Conservation (phyloP, 1,140 invertebrate species). For the Drosophila bocqueti region DNA sequence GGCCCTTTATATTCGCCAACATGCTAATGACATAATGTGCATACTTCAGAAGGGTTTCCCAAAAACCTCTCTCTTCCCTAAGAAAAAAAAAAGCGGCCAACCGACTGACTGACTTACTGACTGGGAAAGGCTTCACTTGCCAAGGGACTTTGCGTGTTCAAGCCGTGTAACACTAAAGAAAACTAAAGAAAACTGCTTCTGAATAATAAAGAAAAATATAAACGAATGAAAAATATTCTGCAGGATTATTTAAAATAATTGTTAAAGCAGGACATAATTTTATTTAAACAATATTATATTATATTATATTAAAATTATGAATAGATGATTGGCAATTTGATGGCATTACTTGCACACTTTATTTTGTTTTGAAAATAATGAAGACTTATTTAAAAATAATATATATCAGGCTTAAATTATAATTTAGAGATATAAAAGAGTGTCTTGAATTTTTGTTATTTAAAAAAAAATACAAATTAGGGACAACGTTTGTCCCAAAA, state of each 20-base stretch:
- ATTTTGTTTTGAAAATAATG: neutral
- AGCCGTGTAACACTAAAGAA: slow-evolving; percentile 39
- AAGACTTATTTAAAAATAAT: neutral
- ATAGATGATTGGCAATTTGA: neutral
- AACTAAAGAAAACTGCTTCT: slow-evolving; percentile 12
- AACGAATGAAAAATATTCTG: slow-evolving; percentile 11
- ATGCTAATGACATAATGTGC: slow-evolving; percentile 84
- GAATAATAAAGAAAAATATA: neutral
- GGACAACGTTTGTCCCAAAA: neutral
- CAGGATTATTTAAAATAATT: neutral
- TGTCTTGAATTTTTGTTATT: neutral
- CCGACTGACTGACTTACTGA: slow-evolving; percentile 45
- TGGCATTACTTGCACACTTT: neutral
- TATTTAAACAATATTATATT: neutral
- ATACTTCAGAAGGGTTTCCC: slow-evolving; percentile 70
- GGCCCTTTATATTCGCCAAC: slow-evolving; percentile 74
- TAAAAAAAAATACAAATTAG: neutral
- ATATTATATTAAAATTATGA: neutral
- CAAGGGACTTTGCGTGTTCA: slow-evolving; percentile 65
- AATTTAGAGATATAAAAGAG: too few species aligned
- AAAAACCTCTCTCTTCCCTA: slow-evolving; percentile 13
- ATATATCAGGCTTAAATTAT: neutral
- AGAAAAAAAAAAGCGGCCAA: slow-evolving; percentile 9
- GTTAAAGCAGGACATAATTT: neutral
- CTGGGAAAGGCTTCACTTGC: slow-evolving; percentile 47